Evolutionary conservation across 2,113 vertebrate species (phyloP).

Genomic region (Galbula dea): DNA sequence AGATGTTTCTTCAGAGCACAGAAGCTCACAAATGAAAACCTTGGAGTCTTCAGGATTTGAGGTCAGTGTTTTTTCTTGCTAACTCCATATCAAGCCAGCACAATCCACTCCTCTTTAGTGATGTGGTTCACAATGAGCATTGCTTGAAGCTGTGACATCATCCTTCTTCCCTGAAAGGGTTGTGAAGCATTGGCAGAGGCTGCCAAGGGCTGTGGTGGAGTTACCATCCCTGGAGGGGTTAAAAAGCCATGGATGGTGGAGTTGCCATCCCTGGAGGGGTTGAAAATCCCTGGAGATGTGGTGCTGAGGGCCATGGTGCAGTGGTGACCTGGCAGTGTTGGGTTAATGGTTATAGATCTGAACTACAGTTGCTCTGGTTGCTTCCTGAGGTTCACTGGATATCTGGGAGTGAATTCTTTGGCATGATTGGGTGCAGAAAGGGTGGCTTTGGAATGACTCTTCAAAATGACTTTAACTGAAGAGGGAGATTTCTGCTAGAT

Average conservation of each 20-base stretch:
- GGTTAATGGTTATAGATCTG: neutral
- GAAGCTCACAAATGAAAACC: neutral
- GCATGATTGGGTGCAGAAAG: neutral
- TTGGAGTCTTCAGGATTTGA: neutral
- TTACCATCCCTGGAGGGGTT: neutral
- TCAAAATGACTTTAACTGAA: constrained; percentile 13
- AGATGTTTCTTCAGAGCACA: neutral
- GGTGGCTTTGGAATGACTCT: neutral
- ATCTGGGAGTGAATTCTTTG: neutral
- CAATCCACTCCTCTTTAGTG: neutral
- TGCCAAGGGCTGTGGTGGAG: neutral
- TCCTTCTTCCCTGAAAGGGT: neutral
- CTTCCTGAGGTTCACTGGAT: neutral
- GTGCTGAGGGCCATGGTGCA: neutral
- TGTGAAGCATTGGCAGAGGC: neutral
- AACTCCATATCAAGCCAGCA: neutral
- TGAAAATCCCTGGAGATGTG: neutral
- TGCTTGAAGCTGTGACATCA: neutral
- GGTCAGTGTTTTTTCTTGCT: neutral
- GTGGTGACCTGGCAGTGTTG: neutral
- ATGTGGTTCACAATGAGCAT: neutral
- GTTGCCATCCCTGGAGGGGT: no score
- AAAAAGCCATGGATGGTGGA: no score
- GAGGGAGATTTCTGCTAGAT: no score
- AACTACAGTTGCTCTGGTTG: neutral